Base-by-base conservation (phyloP, 2,113 vertebrate species). In the Pterocles gutturalis region DNA sequence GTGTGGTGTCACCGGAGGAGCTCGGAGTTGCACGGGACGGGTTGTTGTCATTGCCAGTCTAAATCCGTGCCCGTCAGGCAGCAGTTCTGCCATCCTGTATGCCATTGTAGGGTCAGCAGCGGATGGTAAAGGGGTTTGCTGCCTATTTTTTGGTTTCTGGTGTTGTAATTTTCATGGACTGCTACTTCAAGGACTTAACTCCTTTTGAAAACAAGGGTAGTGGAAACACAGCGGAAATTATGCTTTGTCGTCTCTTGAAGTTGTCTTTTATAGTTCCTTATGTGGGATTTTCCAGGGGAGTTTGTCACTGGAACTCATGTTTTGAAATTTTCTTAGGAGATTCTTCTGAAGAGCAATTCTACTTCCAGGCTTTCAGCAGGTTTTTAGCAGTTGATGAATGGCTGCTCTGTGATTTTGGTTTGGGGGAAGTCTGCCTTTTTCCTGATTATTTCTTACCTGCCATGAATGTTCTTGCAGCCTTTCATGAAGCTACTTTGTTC, bases 21-120 rank as follows among this genome's bases (percentile, higher is more conserved):
- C 48, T 72, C 10, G 12, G 17, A 6, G 3, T 5, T 8, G 1
- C 17, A 4, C 0, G 1, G 55, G 28, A 12, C 2, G 4, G 34
- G 29, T 41, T 21, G 12, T 45, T 2, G 1, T 9, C 20, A 0
- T 31, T 18, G 17, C 70, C 12, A 4, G 24, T 53, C 45, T 7
- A 8, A 33, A 26, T 22, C 61, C 2, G 0, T 13, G 8, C 13
- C 38, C 2, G 0, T 13, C 64, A 34, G 55, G 13, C 16, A 15
- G 43, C 24, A 3, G 22, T 22, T 60, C 31, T 66, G 17, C 66
- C 53, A 3, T 45, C 29, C 78, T 4, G 0, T 2, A 41, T 58
- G 88, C 70, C 3, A 0, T 24, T 24, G 18, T 4, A 3, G 31
- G 60, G 38, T 24, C 13, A 28, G 45, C 62, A 76, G 67, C 69